phyloP scores from a whole-genome alignment of 2,888 invertebrate genomes.

The Scaeva pyrastri region DNA sequence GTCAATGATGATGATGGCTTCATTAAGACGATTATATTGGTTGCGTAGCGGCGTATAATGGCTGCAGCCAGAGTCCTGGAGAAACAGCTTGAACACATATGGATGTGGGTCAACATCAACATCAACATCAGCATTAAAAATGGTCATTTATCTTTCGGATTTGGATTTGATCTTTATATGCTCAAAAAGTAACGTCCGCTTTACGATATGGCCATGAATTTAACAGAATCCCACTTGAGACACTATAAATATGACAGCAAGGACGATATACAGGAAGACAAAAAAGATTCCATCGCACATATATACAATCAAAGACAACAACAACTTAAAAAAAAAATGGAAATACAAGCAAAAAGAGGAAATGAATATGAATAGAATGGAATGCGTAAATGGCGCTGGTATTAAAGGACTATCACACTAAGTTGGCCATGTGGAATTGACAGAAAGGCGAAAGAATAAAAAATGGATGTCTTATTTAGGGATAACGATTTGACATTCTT shows the following conservation, averaged over 20 bases:
- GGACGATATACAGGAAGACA: conserved; percentile 39
- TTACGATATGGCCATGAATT: conserved; percentile 72
- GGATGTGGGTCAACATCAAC: conserved; percentile 70
- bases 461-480: conserved; percentile 67
- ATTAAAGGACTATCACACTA: conserved; percentile 68
- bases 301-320: conserved; percentile 36
- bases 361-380: conserved; percentile 72
- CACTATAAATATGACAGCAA: conserved; percentile 61
- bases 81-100: conserved; percentile 49
- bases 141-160: conserved; percentile 70
- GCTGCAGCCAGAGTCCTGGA: too few relatives aligned
- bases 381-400: conserved; percentile 67
- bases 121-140: conserved; percentile 59
- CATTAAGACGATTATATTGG: conserved; percentile 69
- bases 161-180: conserved; percentile 41
- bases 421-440: conserved; percentile 74
- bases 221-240: conserved; percentile 69
- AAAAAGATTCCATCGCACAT: conserved; percentile 40
- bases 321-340: not conserved
- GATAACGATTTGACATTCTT: conserved; percentile 73
- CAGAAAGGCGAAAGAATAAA: conserved; percentile 67
- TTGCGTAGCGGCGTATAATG: not conserved
- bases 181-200: conserved; percentile 29
- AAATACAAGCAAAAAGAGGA: conserved; percentile 37
- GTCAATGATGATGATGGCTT: conserved; percentile 70